These are phyloP conservation scores for Zosterops borbonicus DNA, from an alignment of 2,113 vertebrate species.

Conservation along the genomic window DNA sequence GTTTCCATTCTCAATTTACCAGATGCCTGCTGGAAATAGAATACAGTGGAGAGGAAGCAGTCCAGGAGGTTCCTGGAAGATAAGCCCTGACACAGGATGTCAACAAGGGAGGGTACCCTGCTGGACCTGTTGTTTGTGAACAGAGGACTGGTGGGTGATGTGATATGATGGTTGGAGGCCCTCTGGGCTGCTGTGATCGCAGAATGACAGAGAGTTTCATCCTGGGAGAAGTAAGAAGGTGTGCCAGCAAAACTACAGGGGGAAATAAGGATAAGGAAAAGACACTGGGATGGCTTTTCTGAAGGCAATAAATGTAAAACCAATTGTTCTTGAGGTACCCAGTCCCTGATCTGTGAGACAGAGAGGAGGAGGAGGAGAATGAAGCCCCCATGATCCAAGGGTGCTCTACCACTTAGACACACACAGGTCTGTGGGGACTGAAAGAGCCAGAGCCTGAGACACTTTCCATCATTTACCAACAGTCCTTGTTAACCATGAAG, in stretches of 20 bases:
- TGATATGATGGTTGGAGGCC: background rate
- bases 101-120: background rate
- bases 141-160: background rate
- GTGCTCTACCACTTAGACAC: rapidly evolving
- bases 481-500: background rate
- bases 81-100: background rate
- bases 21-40: background rate
- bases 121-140: background rate
- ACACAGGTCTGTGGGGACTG: background rate
- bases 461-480: background rate
- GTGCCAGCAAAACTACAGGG: rapidly evolving
- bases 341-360: background rate
- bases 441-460: background rate
- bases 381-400: background rate
- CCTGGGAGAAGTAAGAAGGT: background rate
- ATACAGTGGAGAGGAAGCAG: background rate
- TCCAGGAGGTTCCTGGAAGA: background rate
- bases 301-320: background rate
- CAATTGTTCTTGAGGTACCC: background rate
- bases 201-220: background rate
- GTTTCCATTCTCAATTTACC: background rate
- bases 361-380: background rate
- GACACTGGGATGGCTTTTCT: background rate
- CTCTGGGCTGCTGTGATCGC: background rate
- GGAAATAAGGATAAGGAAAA: background rate